phyloP scores from a whole-genome alignment of 2,797 vertebrate species.

The Eleutherodactylus coqui region DNA sequence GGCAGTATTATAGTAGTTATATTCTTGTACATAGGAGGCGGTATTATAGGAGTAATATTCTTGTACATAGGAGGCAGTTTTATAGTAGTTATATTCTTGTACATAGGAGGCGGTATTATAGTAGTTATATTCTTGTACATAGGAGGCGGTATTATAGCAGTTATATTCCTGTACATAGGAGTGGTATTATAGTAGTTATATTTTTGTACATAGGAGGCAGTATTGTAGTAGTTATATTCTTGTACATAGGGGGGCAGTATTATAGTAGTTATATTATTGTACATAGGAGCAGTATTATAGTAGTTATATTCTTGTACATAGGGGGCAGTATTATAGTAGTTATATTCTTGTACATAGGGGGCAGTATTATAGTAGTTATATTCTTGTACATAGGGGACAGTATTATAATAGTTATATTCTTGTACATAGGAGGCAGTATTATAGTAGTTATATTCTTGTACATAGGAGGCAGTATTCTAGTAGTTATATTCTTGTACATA shows the following conservation, averaged over 20 bases:
- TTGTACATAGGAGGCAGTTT: not conserved
- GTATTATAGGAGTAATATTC: slow-evolving; percentile 17
- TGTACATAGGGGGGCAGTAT: no score
- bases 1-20: slow-evolving; percentile 16
- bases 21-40: slow-evolving; percentile 3
- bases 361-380: not conserved
- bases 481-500: no score
- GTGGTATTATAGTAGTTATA: not conserved
- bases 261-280: no score
- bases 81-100: slow-evolving; percentile 12
- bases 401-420: no score
- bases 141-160: not conserved
- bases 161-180: not conserved
- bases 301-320: no score
- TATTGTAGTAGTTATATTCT: not conserved
- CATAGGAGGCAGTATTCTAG: no score
- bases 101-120: not conserved
- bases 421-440: not conserved
- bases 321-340: not conserved
- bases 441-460: not conserved
- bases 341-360: slow-evolving; percentile 3
- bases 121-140: slow-evolving; percentile 8
- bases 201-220: not conserved
- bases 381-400: no score
- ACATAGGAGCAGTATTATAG: no score